Percentiles rank a stretch among this genome's conserved stretches.
Evolutionary conservation across 1,140 invertebrate genomes (phyloP).

Genomic region (Lasaia peninsularis): DNA sequence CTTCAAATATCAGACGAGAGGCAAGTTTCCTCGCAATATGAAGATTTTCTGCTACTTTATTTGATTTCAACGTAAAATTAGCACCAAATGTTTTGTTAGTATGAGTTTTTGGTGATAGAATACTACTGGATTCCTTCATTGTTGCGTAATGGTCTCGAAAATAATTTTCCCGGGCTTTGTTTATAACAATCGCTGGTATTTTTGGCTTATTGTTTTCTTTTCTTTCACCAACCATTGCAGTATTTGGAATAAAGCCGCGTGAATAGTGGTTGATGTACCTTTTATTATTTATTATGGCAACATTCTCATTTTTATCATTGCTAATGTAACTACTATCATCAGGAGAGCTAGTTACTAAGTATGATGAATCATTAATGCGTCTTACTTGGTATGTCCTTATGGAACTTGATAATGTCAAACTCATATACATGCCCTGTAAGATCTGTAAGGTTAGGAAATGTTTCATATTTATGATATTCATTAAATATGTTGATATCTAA

Average conservation of each 20-base stretch:
- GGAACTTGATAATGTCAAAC: conserved; percentile 31
- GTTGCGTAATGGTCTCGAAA: conserved; percentile 37
- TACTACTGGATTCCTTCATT: conserved; percentile 19
- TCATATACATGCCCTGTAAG: conserved; percentile 33
- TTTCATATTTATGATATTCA: conserved; percentile 37
- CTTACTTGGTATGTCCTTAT: conserved; percentile 55
- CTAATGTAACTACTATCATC: conserved; percentile 31
- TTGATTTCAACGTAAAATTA: not conserved
- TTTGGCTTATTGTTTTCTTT: conserved; percentile 28
- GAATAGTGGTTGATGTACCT: conserved; percentile 18
- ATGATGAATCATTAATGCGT: conserved; percentile 51
- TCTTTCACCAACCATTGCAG: conserved; percentile 34
- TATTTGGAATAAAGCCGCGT: conserved; percentile 20
- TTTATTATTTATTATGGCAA: conserved; percentile 33
- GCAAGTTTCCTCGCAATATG: conserved; percentile 39
- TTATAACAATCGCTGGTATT: conserved; percentile 38
- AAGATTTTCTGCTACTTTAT: conserved; percentile 28
- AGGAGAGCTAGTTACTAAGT: conserved; percentile 47
- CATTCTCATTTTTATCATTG: conserved; percentile 18
- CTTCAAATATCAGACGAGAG: conserved; percentile 31
- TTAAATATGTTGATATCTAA: conserved; percentile 27
- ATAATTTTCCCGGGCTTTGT: conserved; percentile 53
- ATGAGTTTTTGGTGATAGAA: not conserved
- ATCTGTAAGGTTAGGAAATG: conserved; percentile 37
- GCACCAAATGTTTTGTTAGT: not conserved